These are phyloP conservation scores for Gavia stellata DNA, from an alignment of 2,113 vertebrate species.

Conservation along the genomic window DNA sequence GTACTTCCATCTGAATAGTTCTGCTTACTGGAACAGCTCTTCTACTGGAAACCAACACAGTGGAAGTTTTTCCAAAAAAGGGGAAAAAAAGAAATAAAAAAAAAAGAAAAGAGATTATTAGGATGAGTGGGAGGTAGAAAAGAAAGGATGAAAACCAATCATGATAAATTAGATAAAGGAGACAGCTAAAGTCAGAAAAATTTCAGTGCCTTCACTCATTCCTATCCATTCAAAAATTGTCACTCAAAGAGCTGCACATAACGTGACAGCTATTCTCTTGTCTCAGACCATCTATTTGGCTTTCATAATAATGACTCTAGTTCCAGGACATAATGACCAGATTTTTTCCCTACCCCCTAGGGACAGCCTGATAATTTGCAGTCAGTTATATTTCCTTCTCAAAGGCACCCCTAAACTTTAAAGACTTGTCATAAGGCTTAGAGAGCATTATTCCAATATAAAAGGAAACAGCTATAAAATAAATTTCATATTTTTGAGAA, in stretches of 20 bases:
- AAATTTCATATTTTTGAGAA: neutral
- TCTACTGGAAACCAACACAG: neutral
- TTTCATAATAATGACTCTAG: neutral
- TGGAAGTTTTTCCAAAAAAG: neutral
- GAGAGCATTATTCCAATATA: neutral
- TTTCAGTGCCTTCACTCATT: neutral
- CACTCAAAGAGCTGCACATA: neutral
- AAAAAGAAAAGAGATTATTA: neutral
- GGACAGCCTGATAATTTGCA: neutral
- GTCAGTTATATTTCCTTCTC: neutral
- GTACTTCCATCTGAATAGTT: neutral
- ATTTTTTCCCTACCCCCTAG: neutral
- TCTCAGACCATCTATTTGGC: neutral
- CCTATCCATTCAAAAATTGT: neutral
- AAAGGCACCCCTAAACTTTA: neutral
- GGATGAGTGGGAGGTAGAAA: neutral
- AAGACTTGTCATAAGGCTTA: neutral
- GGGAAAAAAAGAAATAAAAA: neutral
- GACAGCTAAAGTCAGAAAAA: conserved; percentile 30
- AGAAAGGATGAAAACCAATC: neutral
- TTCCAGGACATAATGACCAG: neutral
- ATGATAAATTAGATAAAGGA: neutral
- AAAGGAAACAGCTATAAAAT: neutral
- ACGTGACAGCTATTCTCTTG: neutral
- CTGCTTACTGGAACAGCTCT: neutral